Conservation (phyloP, 2,797 vertebrate genomes). For the Distichodus sexfasciatus region DNA sequence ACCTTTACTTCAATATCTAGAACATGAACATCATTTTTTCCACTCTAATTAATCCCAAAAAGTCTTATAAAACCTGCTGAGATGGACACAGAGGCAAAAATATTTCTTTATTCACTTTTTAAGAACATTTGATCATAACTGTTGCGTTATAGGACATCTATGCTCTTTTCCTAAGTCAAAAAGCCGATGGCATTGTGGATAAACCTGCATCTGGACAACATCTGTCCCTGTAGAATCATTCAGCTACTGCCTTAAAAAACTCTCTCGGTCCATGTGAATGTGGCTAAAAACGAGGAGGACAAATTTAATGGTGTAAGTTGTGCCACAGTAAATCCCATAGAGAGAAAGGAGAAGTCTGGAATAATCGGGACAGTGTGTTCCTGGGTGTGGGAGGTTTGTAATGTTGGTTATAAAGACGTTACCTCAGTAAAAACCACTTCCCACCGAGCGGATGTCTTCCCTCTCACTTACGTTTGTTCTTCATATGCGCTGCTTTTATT, state of each 20-base stretch:
- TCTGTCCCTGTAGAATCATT: conserved; percentile 7
- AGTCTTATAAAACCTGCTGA: background rate
- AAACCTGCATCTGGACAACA: conserved; percentile 28
- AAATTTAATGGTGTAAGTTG: no score
- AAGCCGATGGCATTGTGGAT: background rate
- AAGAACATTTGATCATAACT: no score
- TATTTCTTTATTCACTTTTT: no score
- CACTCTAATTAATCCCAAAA: no score
- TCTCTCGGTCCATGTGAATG: no score
- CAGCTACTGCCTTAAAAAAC: no score
- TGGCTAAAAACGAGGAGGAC: no score
- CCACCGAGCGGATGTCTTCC: conserved; percentile 45
- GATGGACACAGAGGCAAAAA: background rate
- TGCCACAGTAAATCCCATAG: conserved; percentile 16
- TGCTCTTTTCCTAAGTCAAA: no score
- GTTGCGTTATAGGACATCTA: no score
- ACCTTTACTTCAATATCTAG: no score
- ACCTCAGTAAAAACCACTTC: conserved; percentile 48
- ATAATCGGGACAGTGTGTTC: conserved; percentile 38
- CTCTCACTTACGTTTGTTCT: conserved; percentile 39
- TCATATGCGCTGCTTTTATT: conserved; percentile 31
- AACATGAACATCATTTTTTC: no score
- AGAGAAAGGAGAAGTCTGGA: conserved; percentile 12
- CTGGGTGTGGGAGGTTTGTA: conserved; percentile 34
- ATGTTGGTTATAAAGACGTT: conserved; percentile 52